These are phyloP conservation scores for Beroe ovata DNA, from an alignment of 37 sponge, comb jelly and placozoan species.

Conservation along the genomic window DNA sequence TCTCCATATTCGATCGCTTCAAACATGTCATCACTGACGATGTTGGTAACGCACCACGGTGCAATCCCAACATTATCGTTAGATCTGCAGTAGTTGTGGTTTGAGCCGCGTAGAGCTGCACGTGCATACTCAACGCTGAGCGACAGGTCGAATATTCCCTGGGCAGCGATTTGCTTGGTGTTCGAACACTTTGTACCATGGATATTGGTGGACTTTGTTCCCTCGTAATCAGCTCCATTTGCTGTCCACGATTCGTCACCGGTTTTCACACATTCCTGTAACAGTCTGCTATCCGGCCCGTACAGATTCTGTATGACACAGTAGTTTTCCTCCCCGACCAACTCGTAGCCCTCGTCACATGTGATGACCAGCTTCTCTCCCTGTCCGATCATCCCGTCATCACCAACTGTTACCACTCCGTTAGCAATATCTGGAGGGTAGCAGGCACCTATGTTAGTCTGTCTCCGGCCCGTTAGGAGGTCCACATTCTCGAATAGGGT, in stretches of 20 bases:
- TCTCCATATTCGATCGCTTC: no score
- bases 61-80: not conserved
- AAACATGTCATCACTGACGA: conserved; percentile 5
- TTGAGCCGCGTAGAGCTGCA: not conserved
- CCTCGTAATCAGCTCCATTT: conserved; percentile 8
- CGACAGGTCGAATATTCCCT: not conserved
- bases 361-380: conserved; percentile 13
- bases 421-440: conserved; percentile 27
- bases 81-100: conserved; percentile 24
- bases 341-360: not conserved
- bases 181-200: not conserved
- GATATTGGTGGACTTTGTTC: not conserved
- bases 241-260: not conserved
- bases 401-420: not conserved
- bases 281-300: conserved; percentile 51
- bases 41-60: conserved; percentile 14
- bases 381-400: not conserved
- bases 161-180: not conserved
- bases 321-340: conserved; percentile 12
- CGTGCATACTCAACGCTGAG: not conserved
- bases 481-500: not conserved
- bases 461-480: not conserved
- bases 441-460: not conserved
- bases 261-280: not conserved
- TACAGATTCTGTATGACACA: conserved; percentile 26